Conservation (phyloP, 2,888 invertebrate genomes). For the Lasioglossum pauxillum region DNA sequence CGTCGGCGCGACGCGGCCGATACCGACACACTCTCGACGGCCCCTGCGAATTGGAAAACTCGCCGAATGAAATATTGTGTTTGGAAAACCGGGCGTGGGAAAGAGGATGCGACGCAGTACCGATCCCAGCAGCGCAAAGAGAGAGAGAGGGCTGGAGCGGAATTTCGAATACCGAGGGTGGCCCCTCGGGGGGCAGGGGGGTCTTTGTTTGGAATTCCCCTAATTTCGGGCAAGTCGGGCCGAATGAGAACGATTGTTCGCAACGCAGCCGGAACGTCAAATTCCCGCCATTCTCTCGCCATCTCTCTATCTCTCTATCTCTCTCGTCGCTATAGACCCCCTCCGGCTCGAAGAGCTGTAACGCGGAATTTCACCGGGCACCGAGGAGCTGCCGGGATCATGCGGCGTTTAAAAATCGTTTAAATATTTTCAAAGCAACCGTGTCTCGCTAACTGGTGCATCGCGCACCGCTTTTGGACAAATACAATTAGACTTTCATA, state of each 20-base stretch:
- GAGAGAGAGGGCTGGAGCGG: not conserved
- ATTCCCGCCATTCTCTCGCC: constrained; percentile 23
- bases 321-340: not conserved
- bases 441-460: not conserved
- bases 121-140: not conserved
- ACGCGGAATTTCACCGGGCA: constrained; percentile 19
- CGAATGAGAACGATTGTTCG: constrained; percentile 30
- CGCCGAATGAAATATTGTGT: constrained; percentile 9
- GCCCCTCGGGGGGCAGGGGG: not conserved
- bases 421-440: constrained; percentile 9
- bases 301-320: not conserved
- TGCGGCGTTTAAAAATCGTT: constrained; percentile 7
- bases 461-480: not conserved
- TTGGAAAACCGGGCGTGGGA: not conserved
- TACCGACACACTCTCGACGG: not conserved
- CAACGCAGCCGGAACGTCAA: constrained; percentile 20
- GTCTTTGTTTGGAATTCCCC: constrained; percentile 44
- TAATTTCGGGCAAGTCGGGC: constrained; percentile 41
- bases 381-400: not conserved
- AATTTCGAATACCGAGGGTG: not conserved
- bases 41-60: constrained; percentile 10
- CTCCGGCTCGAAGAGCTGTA: constrained; percentile 5
- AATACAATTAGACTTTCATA: not conserved
- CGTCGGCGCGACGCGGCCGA: not conserved
- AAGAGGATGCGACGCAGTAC: not conserved